phyloP scores from a whole-genome alignment of 1,140 invertebrate genomes.

The Phthorimaea operculella region DNA sequence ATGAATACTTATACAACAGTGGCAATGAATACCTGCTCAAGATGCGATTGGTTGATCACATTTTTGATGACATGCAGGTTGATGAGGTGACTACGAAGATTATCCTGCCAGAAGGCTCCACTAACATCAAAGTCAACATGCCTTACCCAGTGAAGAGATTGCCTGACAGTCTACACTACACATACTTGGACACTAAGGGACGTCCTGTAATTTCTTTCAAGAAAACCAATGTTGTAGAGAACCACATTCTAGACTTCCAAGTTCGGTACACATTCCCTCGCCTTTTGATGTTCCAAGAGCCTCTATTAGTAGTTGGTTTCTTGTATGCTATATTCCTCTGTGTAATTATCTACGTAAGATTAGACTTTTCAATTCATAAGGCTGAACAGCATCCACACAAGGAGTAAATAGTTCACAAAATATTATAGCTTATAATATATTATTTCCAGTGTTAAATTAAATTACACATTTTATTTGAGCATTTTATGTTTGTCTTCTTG shows the following conservation, averaged over 20 bases:
- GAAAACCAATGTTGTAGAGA: slow-evolving; percentile 93
- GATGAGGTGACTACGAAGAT: slow-evolving; percentile 92
- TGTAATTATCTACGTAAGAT: slow-evolving; percentile 93
- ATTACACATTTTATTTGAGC: slow-evolving; percentile 5
- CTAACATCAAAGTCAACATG: slow-evolving; percentile 82
- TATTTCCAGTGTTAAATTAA: neutral
- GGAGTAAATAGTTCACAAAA: slow-evolving; percentile 33
- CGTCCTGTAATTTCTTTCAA: slow-evolving; percentile 87
- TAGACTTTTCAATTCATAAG: slow-evolving; percentile 92
- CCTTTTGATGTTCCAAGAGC: slow-evolving; percentile 89
- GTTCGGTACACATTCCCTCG: slow-evolving; percentile 91
- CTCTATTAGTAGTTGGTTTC: slow-evolving; percentile 87
- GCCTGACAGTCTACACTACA: slow-evolving; percentile 84
- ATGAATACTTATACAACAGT: slow-evolving; percentile 91
- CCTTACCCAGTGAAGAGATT: slow-evolving; percentile 85
- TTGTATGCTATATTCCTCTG: slow-evolving; percentile 91
- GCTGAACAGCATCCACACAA: slow-evolving; percentile 66
- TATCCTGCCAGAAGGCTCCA: slow-evolving; percentile 93
- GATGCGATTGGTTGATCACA: slow-evolving; percentile 94
- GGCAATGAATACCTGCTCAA: slow-evolving; percentile 87
- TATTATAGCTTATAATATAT: neutral
- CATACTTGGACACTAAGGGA: slow-evolving; percentile 96
- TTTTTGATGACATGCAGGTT: slow-evolving; percentile 97
- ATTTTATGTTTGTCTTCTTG: slow-evolving; percentile 18
- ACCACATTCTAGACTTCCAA: slow-evolving; percentile 94